Evolutionary conservation across 2,888 invertebrate species (phyloP), one percentile per base, ranked within the genome.

Genomic region (Anticlea derivata): DNA sequence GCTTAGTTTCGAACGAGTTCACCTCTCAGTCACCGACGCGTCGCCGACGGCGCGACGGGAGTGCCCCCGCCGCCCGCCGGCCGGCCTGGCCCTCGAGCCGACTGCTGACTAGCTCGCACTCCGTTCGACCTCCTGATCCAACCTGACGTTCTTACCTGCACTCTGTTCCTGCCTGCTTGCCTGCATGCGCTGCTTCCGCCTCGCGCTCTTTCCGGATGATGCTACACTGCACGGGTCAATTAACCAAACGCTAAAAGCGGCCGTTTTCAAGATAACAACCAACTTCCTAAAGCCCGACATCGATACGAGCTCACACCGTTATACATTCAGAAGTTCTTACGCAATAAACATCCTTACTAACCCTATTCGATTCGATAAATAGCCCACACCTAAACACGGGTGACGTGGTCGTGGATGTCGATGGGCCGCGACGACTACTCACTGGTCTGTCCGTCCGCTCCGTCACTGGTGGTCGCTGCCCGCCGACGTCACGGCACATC

Each of bases 361-460:
- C 68, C 70, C 82, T 81, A 86, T 78, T 78, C 83, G 73, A 85
- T 82, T 83, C 78, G 81, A 86, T 86, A 84, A 83, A 85, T 84
- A 84, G 83, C 86, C 88, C 86, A 87, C 84, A 86, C 87, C 86
- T 85, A 88, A n/a, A n/a, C 76, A 81, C 73, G 79, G 75, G 79
- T 80, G 80, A 78, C 23, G 10, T 29, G 10, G 27, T 31, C 12
- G 47, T 68, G 71, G 77, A 77, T 73, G 80, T 75, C 78, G 71
- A 70, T 62, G 78, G 80, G 80, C 4, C 37, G 24, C 24, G 20
- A 82, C 75, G 77, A 75, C 83, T 78, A 82, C 67, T 65, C 76
- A 68, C 67, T 63, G 75, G 70, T 74, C 41, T 30, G 41, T n/a
- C n/a, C n/a, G n/a, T n/a, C n/a, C 53, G 30, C 41, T 44, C 39